Evolutionary conservation across 2,113 vertebrate genomes (phyloP).

Genomic region (Triplophysa rosa): DNA sequence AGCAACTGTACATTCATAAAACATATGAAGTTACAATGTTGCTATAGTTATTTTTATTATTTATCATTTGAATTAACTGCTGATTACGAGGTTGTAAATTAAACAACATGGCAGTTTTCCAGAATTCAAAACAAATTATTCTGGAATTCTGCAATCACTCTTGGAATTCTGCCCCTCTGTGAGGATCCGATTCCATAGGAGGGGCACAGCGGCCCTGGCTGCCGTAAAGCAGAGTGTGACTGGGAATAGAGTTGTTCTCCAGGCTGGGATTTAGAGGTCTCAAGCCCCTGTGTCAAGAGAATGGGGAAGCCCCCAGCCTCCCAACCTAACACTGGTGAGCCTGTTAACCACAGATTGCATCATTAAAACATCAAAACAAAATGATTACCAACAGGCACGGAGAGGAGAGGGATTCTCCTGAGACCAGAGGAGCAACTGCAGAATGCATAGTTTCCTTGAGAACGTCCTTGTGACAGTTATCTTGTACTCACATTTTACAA

Average conservation of each 20-base stretch:
- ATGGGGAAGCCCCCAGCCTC: conserved; percentile 34
- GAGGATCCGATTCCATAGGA: conserved; percentile 55
- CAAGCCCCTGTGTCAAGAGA: conserved; percentile 41
- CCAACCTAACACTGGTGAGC: conserved; percentile 43
- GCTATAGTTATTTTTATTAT: too few relatives aligned
- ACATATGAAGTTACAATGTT: background rate
- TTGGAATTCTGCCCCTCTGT: conserved; percentile 36
- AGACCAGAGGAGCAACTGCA: conserved; percentile 3
- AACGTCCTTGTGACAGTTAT: background rate
- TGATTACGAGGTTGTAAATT: too few relatives aligned
- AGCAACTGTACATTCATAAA: background rate
- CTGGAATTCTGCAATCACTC: conserved; percentile 37
- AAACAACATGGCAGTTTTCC: background rate
- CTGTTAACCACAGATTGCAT: conserved; percentile 62
- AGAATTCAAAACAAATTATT: conserved; percentile 43
- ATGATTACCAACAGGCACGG: conserved; percentile 58
- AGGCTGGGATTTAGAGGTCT: conserved; percentile 43
- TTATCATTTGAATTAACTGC: too few relatives aligned
- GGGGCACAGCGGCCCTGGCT: conserved; percentile 48
- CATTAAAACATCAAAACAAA: conserved; percentile 67
- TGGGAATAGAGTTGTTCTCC: conserved; percentile 37
- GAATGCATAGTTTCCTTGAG: conserved; percentile 19
- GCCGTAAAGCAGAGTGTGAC: conserved; percentile 57
- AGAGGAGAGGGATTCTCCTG: conserved; percentile 34
- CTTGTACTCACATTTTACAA: background rate